Evolutionary conservation across 1,140 invertebrate genomes (phyloP).

Genomic region (Polypedilum vanderplanki): DNA sequence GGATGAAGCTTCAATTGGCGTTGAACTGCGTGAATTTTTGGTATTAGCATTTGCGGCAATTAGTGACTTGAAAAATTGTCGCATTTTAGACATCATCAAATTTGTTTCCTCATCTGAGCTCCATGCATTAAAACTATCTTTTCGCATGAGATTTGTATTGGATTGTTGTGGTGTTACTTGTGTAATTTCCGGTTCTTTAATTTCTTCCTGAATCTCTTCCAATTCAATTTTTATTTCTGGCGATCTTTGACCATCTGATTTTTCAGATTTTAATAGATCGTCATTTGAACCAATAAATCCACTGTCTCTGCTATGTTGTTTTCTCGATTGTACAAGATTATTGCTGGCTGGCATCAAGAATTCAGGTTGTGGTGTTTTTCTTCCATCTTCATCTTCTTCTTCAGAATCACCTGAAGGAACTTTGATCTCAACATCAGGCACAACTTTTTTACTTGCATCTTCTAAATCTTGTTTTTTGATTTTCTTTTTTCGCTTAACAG

Average conservation of each 20-base stretch:
- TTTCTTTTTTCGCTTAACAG: conserved; percentile 75
- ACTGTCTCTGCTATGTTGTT: conserved; percentile 76
- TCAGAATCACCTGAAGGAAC: background rate
- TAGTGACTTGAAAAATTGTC: conserved; percentile 84
- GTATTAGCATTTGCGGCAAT: conserved; percentile 56
- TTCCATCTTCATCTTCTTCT: conserved; percentile 31
- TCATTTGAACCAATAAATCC: conserved; percentile 84
- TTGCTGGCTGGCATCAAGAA: conserved; percentile 43
- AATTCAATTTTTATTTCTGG: conserved; percentile 48
- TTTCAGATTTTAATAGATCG: conserved; percentile 64
- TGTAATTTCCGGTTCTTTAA: conserved; percentile 33
- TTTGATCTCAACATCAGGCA: conserved; percentile 48
- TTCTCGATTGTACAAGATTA: conserved; percentile 50
- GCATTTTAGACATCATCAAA: conserved; percentile 90
- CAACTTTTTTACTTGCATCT: conserved; percentile 54
- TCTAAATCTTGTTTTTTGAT: conserved; percentile 46
- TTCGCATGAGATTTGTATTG: conserved; percentile 52
- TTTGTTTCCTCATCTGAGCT: conserved; percentile 89
- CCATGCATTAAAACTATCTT: conserved; percentile 89
- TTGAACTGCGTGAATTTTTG: conserved; percentile 36
- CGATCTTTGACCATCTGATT: conserved; percentile 50
- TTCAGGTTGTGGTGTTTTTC: conserved; percentile 56
- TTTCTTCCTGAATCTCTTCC: conserved; percentile 49
- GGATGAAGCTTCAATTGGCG: conserved; percentile 46
- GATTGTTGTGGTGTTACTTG: conserved; percentile 35